Evolutionary conservation across 2,797 vertebrate genomes (phyloP).

Genomic region (Muscicapa striata): DNA sequence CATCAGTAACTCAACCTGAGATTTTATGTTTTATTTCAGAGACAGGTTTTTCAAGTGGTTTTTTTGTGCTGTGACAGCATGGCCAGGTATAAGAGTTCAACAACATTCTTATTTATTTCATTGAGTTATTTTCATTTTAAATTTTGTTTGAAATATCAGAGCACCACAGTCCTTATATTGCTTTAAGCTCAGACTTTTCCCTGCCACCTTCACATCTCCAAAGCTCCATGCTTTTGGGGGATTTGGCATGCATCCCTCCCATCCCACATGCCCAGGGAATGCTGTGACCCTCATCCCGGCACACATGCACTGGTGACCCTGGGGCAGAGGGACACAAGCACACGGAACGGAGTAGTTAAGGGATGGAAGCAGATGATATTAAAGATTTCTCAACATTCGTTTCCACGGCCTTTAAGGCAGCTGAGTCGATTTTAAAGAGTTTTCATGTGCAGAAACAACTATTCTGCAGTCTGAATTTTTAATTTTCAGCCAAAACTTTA

Average conservation of each 20-base stretch:
- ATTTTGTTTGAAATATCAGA: background rate
- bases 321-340: background rate
- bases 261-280: background rate
- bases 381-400: background rate
- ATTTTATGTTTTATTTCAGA: background rate
- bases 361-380: slow-evolving; percentile 25
- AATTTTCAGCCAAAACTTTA: slow-evolving; percentile 4
- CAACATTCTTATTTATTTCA: background rate
- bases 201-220: background rate
- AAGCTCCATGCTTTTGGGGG: slow-evolving; percentile 9
- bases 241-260: background rate
- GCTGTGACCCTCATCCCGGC: background rate
- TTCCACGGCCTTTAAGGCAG: background rate
- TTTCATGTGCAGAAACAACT: background rate
- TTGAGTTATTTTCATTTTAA: background rate
- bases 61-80: background rate
- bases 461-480: background rate
- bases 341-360: background rate
- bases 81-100: background rate
- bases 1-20: background rate
- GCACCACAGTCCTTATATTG: background rate
- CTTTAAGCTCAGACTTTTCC: background rate
- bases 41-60: background rate
- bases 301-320: background rate
- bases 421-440: background rate